Evolutionary conservation across 2,797 vertebrate species (phyloP).

Genomic region (Cygnus olor): DNA sequence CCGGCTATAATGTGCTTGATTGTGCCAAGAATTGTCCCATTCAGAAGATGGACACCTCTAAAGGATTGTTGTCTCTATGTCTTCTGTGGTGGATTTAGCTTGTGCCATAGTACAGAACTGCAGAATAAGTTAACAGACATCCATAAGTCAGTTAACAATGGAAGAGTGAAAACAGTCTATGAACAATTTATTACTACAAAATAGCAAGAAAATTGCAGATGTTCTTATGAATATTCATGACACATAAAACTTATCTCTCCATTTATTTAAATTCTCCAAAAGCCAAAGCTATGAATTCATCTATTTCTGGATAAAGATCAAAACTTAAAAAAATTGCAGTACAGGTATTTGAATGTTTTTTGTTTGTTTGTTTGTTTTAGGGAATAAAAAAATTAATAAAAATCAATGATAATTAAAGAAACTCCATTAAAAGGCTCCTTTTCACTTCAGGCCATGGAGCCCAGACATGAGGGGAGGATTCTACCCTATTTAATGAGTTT

Average conservation of each 20-base stretch:
- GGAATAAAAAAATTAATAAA: background rate
- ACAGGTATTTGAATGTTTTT: background rate
- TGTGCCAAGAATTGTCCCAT: background rate
- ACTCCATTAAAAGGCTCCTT: accelerated
- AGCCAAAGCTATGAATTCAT: background rate
- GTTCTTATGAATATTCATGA: background rate
- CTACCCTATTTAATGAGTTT: background rate
- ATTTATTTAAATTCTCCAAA: background rate
- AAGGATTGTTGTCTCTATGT: background rate
- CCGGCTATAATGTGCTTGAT: background rate
- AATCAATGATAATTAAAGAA: too few species aligned
- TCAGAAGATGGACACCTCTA: background rate
- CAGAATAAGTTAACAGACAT: background rate
- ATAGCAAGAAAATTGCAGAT: background rate
- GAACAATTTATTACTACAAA: background rate
- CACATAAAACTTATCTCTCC: background rate
- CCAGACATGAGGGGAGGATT: background rate
- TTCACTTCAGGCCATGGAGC: background rate
- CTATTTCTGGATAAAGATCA: background rate
- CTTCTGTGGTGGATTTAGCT: background rate
- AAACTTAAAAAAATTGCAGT: background rate
- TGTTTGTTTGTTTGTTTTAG: too few species aligned
- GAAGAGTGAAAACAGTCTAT: background rate
- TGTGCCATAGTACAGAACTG: background rate
- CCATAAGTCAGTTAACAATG: background rate